Percentiles rank a stretch among this genome's conserved stretches.
phyloP scores from a whole-genome alignment of 2,888 invertebrate species.

The Therioaphis trifolii region DNA sequence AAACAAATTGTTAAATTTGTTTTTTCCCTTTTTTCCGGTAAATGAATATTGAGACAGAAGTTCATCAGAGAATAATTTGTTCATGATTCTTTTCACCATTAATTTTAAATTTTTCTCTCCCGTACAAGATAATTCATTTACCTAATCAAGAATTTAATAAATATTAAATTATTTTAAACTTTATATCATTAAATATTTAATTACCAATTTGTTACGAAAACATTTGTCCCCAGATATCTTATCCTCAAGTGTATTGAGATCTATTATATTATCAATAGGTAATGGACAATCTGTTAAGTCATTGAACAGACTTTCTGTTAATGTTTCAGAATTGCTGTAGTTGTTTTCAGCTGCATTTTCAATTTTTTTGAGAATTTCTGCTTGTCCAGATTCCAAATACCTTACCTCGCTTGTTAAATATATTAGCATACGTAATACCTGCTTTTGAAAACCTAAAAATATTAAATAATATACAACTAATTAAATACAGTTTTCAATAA shows the following conservation, averaged over 20 bases:
- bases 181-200: conserved; percentile 2
- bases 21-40: neutral
- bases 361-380: conserved; percentile 1
- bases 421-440: conserved; percentile 14
- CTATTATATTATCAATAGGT: neutral
- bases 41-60: neutral
- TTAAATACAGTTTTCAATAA: too few relatives aligned
- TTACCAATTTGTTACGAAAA: conserved; percentile 2
- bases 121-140: conserved; percentile 7
- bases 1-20: neutral
- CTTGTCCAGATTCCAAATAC: neutral
- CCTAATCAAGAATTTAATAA: neutral
- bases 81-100: conserved; percentile 6
- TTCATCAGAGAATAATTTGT: neutral
- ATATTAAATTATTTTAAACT: neutral
- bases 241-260: neutral
- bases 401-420: neutral
- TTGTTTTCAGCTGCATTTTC: neutral
- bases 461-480: too few relatives aligned
- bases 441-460: conserved; percentile 30
- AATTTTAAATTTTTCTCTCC: conserved; percentile 1
- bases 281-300: neutral
- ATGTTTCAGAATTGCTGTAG: neutral
- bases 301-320: too few relatives aligned
- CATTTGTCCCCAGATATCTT: neutral